Evolutionary conservation across 2,113 vertebrate species (phyloP), one percentile per base, ranked within the genome.

Genomic region (Pycnonotus jocosus): DNA sequence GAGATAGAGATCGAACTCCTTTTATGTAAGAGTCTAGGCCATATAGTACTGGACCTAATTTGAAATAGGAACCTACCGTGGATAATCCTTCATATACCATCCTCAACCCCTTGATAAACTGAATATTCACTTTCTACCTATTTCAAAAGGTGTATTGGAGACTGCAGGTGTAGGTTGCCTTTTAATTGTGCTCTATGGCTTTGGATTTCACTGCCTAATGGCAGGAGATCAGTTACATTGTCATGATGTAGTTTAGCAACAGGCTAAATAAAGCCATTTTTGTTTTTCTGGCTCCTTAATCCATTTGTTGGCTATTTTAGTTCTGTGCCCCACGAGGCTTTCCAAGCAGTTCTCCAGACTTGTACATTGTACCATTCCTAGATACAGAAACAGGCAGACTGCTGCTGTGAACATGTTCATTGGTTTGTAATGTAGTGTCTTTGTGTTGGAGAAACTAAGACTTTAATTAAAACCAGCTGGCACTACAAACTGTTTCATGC

Each of bases 171-270:
- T 86, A 82, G 31, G 44, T 65, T 95, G 79, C 72, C 61, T 96
- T 71, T 94, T 97, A 97, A 97, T 97, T 95, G 92, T 53, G 70
- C 33, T 83, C 81, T 3, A 0, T 92, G 94, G 93, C 88, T 86
- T 95, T 90, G 64, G 73, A 69, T 91, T 97, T 97, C 94, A 91
- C 76, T 68, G 50, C 47, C 89, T 96, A 97, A 88, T 92, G 76
- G 80, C 76, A 93, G 64, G 50, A 93, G 93, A 96, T 97, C 90
- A 95, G 81, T 97, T 97, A 97, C 92, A 72, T 61, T 82, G 18
- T 68, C 35, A 42, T 85, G 76, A 58, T 6, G 9, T 61, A 84
- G 81, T 94, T 94, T 86, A 91, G 81, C 64, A 94, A 73, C 71
- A 86, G 37, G 25, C 69, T 90, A 90, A 91, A 96, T 90, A 90